Conservation (phyloP, 2,797 vertebrate species). For the Falco novaeseelandiae region DNA sequence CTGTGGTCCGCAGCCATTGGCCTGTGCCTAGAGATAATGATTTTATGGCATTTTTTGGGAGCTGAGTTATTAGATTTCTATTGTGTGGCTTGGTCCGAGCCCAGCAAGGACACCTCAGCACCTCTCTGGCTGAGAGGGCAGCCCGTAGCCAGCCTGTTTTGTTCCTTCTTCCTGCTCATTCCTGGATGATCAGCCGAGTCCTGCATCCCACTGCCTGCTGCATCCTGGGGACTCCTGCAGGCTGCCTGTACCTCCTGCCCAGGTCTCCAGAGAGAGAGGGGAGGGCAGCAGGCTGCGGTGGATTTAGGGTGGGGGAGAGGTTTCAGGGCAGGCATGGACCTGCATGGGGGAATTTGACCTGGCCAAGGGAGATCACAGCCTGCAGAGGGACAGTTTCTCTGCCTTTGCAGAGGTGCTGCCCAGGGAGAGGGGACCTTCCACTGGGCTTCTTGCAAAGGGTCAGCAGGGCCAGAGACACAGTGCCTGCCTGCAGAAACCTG, state of each 20-base stretch:
- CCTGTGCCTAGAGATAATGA: not conserved
- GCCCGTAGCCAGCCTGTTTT: rapidly evolving
- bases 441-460: not conserved
- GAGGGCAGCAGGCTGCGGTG: not conserved
- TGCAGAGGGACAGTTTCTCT: not conserved
- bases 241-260: not conserved
- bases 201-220: not conserved
- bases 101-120: not conserved
- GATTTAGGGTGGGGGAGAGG: not conserved
- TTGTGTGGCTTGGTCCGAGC: not conserved
- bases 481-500: rapidly evolving
- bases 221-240: rapidly evolving
- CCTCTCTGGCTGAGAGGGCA: not conserved
- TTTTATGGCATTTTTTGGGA: rapidly evolving
- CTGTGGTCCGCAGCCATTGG: rapidly evolving
- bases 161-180: not conserved
- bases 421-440: not conserved
- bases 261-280: not conserved
- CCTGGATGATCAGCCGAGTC: not conserved
- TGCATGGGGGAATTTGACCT: rapidly evolving
- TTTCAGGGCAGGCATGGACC: not conserved
- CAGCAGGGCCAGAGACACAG: not conserved
- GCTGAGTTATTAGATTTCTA: not conserved
- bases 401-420: not conserved
- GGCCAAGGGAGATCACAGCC: not conserved